Evolutionary conservation across 2,113 vertebrate species (phyloP).

Genomic region (Ardeotis arabs): DNA sequence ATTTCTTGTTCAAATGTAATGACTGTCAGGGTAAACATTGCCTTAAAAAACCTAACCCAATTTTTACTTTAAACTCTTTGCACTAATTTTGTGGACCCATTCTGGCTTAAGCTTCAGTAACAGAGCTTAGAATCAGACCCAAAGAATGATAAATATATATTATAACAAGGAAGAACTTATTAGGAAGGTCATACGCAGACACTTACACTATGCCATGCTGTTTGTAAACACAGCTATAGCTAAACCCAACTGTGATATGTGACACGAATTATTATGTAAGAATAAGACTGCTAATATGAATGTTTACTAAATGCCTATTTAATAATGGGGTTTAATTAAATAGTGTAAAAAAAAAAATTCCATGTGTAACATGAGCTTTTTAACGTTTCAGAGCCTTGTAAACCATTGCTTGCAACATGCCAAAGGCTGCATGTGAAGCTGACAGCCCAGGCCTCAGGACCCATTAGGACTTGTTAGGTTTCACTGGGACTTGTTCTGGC

Average conservation of each 20-base stretch:
- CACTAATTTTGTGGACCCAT: not conserved
- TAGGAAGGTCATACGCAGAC: not conserved
- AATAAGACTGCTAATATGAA: conserved; percentile 18
- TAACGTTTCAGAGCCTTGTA: not conserved
- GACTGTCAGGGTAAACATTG: conserved; percentile 43
- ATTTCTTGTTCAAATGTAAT: conserved; percentile 24
- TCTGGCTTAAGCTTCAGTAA: not conserved
- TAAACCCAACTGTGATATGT: not conserved
- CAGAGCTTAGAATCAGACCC: not conserved
- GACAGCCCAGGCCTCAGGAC: not conserved
- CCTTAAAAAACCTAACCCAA: not conserved
- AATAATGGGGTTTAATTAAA: conserved; percentile 68
- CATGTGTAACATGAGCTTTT: not conserved
- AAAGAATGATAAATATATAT: not conserved
- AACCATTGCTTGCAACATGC: too few species aligned
- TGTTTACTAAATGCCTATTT: conserved; percentile 33
- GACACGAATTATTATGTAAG: conserved; percentile 30
- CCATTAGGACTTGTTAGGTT: not conserved
- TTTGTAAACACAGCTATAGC: not conserved
- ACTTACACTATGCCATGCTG: not conserved
- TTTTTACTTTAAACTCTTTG: not conserved
- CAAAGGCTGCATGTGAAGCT: not conserved
- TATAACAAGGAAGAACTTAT: not conserved
- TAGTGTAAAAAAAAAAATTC: conserved; percentile 33
- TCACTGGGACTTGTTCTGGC: not conserved